phyloP scores from a whole-genome alignment of 2,797 vertebrate genomes.

The Sebastes cheni region DNA sequence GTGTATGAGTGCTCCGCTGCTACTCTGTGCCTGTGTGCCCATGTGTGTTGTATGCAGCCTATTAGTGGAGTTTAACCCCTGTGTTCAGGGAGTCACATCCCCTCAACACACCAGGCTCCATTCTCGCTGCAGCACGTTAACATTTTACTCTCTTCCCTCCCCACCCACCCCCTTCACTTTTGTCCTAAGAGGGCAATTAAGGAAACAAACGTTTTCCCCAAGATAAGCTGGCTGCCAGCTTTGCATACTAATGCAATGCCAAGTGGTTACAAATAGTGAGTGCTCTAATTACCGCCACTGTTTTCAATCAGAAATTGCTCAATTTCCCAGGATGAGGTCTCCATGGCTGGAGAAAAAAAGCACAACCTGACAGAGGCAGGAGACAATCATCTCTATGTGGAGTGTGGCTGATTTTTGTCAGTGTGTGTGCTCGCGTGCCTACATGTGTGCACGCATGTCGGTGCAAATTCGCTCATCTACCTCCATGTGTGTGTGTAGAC shows the following conservation, averaged over 20 bases:
- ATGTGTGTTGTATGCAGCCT: slow-evolving; percentile 73
- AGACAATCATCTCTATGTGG: slow-evolving; percentile 80
- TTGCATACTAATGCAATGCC: slow-evolving; percentile 92
- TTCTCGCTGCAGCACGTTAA: slow-evolving; percentile 82
- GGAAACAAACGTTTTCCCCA: slow-evolving; percentile 93
- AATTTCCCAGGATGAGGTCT: slow-evolving; percentile 89
- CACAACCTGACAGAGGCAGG: slow-evolving; percentile 78
- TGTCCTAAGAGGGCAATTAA: slow-evolving; percentile 95
- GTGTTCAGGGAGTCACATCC: slow-evolving; percentile 79
- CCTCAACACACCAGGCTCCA: slow-evolving; percentile 76
- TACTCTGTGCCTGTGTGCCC: slow-evolving; percentile 46
- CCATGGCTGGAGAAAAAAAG: slow-evolving; percentile 74
- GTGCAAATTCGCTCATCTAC: slow-evolving; percentile 66
- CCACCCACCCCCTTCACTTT: slow-evolving; percentile 86
- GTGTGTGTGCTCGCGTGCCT: slow-evolving; percentile 20
- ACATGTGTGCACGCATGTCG: slow-evolving; percentile 51
- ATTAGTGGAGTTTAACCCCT: slow-evolving; percentile 84
- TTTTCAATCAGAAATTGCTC: slow-evolving; percentile 90
- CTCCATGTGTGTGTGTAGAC: slow-evolving; percentile 43
- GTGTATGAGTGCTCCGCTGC: slow-evolving; percentile 58
- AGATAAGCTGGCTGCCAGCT: slow-evolving; percentile 92
- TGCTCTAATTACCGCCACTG: slow-evolving; percentile 91
- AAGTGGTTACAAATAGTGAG: slow-evolving; percentile 89
- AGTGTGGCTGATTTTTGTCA: slow-evolving; percentile 62
- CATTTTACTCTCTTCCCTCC: slow-evolving; percentile 81